Conservation (phyloP, 2,888 invertebrate genomes). For the Lasius fuliginosus region DNA sequence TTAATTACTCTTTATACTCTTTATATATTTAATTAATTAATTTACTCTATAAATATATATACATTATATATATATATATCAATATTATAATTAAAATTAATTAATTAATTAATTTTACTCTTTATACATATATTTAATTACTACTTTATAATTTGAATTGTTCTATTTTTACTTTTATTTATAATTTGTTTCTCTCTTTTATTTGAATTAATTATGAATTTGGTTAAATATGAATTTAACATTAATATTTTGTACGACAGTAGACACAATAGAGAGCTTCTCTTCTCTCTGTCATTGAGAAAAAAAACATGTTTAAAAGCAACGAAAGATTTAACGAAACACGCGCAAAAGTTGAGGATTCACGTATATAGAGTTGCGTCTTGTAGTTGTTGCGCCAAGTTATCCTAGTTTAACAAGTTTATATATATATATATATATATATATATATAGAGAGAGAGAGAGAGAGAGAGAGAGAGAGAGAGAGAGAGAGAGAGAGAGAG, state of each 20-base stretch:
- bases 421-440: too few relatives aligned
- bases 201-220: too few relatives aligned
- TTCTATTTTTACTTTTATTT: neutral
- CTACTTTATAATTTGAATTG: neutral
- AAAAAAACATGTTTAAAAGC: neutral
- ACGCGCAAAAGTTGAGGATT: neutral
- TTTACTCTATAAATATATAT: too few relatives aligned
- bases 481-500: constrained; percentile 35
- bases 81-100: too few relatives aligned
- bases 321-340: neutral
- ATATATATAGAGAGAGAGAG: constrained; percentile 35
- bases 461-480: constrained; percentile 31
- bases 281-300: neutral
- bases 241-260: neutral
- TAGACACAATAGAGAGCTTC: neutral
- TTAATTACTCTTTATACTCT: too few relatives aligned
- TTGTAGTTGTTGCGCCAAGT: neutral
- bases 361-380: neutral
- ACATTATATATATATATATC: too few relatives aligned
- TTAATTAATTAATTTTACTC: too few relatives aligned
- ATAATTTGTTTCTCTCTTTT: too few relatives aligned
- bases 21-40: too few relatives aligned
- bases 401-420: constrained; percentile 11
- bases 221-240: neutral
- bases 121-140: too few relatives aligned